These are phyloP conservation scores for Sebastes oblongus DNA, from an alignment of 2,797 vertebrate species.

Conservation along the genomic window DNA sequence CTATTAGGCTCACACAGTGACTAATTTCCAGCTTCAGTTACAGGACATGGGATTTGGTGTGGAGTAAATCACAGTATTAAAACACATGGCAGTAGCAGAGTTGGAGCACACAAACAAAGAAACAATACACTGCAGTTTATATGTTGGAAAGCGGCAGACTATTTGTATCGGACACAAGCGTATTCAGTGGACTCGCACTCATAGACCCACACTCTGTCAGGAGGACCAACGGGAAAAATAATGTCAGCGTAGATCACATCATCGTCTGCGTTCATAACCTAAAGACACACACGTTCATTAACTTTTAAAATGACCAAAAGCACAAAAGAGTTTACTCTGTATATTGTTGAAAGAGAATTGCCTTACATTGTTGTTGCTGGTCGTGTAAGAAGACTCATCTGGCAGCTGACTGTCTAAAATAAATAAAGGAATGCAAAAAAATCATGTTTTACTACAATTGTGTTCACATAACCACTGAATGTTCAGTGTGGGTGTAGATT, in stretches of 20 bases:
- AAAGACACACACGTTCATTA: constrained; percentile 12
- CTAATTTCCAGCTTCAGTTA: background rate
- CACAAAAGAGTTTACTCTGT: background rate
- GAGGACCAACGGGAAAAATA: background rate
- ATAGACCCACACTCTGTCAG: background rate
- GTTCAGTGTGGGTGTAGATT: background rate
- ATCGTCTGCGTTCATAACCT: constrained; percentile 26
- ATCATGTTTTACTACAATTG: background rate
- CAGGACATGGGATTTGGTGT: background rate
- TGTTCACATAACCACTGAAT: background rate
- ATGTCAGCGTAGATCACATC: constrained; percentile 61
- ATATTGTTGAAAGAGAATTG: background rate
- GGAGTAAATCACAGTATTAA: background rate
- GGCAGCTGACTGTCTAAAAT: constrained; percentile 22
- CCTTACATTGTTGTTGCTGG: constrained; percentile 24
- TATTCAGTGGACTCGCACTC: constrained; percentile 51
- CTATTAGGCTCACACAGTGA: background rate
- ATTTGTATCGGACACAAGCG: constrained; percentile 34
- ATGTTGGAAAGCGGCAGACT: background rate
- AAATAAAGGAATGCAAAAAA: background rate
- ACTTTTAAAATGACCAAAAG: background rate
- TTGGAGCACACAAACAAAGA: background rate
- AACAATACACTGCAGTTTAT: background rate
- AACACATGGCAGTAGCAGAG: background rate
- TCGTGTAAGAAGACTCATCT: background rate